Base-by-base conservation (phyloP, 2,888 invertebrate genomes). In the Andrena bicolor region DNA sequence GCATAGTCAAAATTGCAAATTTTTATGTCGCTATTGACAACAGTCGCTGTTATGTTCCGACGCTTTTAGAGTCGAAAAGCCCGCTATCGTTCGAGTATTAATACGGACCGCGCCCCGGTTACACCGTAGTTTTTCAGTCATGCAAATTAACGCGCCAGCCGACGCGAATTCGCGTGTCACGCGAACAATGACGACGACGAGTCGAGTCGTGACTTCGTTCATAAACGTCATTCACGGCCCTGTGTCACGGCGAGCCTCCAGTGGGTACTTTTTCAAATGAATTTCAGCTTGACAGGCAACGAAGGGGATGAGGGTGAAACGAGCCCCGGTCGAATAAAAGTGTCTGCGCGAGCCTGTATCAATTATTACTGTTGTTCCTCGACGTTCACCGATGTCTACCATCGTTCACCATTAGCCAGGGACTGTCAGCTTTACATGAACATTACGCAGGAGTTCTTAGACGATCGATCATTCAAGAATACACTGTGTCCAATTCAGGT, bases 81-180 rank as follows among this genome's bases (percentile, higher is more conserved):
- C 26, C 23, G 51, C 13, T 20, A 35, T 32, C 49, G 13, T 32
- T 35, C 30, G 23, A n/a, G 7, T 16, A 35, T 60, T 30, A 60
- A 51, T 63, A 60, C 53, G 23, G 23, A 58, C 58, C 58, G 56
- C 71, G 53, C 51, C 51, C 23, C 63, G 35, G 16, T n/a, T 32
- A 10, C 4, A 20, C 58, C 41, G 68, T 51, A 30, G 68, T 80
- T 77, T 75, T 80, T 71, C 76, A 70, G 70, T 77, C 82, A 68
- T 69, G 68, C 56, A 82, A 82, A 82, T 82, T 82, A 82, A 71
- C 66, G 61, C 66, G 70, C 51, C 48, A 56, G 66, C 13, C 61
- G 74, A 66, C 70, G 49, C 4, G 51, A 65, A 64, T 70, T 32
- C 69, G 66, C 61, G 30, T 64, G 64, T 51, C 76, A 65, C 65